phyloP scores from a whole-genome alignment of 2,888 invertebrate species.

The Glaucopsyche alexis region DNA sequence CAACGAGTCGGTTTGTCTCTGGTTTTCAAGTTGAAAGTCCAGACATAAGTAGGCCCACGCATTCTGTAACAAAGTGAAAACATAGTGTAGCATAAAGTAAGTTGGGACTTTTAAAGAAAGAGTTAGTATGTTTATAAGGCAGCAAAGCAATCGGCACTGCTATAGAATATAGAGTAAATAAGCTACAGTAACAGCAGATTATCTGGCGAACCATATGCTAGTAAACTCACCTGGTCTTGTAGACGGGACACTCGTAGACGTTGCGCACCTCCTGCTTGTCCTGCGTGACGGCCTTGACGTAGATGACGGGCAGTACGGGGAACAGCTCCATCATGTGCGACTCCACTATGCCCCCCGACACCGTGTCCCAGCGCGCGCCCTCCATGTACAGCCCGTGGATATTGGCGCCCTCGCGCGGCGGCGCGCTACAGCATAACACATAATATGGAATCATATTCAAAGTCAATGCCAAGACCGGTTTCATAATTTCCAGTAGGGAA shows the following conservation, averaged over 20 bases:
- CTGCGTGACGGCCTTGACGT: slow-evolving; percentile 90
- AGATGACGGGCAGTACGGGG: slow-evolving; percentile 94
- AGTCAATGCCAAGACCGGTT: no score
- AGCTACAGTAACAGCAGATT: no score
- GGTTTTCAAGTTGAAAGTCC: slow-evolving; percentile 96
- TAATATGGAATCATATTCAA: not conserved
- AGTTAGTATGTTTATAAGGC: no score
- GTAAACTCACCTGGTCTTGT: slow-evolving; percentile 86
- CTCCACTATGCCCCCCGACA: slow-evolving; percentile 88
- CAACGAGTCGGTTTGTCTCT: slow-evolving; percentile 94
- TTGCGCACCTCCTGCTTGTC: slow-evolving; percentile 94
- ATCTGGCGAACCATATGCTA: not conserved
- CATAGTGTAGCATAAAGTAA: not conserved
- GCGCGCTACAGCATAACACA: slow-evolving; percentile 68
- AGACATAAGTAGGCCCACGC: slow-evolving; percentile 95
- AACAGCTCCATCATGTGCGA: slow-evolving; percentile 94
- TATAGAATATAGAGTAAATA: no score
- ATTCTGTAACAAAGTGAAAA: slow-evolving; percentile 60
- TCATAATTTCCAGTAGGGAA: no score
- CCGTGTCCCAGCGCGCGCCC: slow-evolving; percentile 95
- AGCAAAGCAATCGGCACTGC: no score
- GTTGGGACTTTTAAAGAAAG: no score
- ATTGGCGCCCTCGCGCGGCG: slow-evolving; percentile 95
- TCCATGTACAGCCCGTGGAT: slow-evolving; percentile 95
- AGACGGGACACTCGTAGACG: slow-evolving; percentile 95